These are phyloP conservation scores for Microctenopoma lineatum DNA, from an alignment of 2,797 vertebrate genomes.

Conservation along the genomic window DNA sequence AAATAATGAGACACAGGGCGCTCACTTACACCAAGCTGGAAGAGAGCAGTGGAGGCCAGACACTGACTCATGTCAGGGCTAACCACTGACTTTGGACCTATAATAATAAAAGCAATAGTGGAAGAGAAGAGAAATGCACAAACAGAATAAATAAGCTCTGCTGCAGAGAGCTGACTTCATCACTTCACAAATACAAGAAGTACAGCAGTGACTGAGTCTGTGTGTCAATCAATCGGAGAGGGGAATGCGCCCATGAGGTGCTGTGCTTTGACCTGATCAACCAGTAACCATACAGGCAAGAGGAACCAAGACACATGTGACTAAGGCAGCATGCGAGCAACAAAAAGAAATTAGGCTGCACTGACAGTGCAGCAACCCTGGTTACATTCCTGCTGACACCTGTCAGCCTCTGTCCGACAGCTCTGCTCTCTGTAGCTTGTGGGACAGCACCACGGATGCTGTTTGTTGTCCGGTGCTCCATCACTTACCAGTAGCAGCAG, in stretches of 20 bases:
- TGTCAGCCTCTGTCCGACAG: conserved; percentile 31
- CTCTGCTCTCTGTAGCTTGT: conserved; percentile 6
- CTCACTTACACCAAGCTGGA: conserved; percentile 40
- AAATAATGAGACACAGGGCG: conserved; percentile 37
- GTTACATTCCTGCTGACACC: conserved; percentile 13
- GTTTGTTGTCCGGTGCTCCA: conserved; percentile 54
- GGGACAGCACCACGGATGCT: conserved; percentile 17
- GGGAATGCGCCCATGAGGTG: conserved; percentile 40
- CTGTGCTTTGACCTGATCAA: conserved; percentile 55
- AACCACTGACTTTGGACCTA: conserved; percentile 50
- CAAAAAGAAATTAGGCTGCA: neutral
- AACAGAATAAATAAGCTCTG: conserved; percentile 25
- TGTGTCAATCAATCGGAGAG: conserved; percentile 31
- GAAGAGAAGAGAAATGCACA: conserved; percentile 26
- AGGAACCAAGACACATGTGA: neutral
- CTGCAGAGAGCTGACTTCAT: conserved; percentile 16
- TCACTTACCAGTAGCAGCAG: conserved; percentile 33
- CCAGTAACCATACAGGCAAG: conserved; percentile 20
- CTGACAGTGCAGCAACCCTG: conserved; percentile 17
- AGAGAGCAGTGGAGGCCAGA: conserved; percentile 4
- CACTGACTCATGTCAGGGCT: conserved; percentile 54
- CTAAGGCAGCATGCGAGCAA: neutral
- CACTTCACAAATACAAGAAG: conserved; percentile 33
- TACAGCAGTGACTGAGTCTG: conserved; percentile 34
- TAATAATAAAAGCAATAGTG: conserved; percentile 18